These are phyloP conservation scores for Gymnoscopelus microlampas DNA, from an alignment of 2,797 vertebrate genomes.

Conservation along the genomic window DNA sequence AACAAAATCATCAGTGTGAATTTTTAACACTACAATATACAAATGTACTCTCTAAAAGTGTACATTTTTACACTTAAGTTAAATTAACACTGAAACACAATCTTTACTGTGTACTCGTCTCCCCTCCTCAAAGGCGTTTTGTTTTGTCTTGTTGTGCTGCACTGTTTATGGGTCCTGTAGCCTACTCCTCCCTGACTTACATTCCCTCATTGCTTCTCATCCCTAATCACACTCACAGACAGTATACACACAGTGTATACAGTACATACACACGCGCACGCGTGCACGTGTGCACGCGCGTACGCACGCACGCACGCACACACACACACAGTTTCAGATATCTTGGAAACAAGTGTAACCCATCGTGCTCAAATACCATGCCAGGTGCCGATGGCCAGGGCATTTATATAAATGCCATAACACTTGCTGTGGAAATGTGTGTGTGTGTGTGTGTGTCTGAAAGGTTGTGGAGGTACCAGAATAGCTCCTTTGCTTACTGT, in stretches of 20 bases:
- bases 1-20: no score
- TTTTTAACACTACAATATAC: no score
- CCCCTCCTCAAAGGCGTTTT: no score
- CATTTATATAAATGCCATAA: constrained; percentile 56
- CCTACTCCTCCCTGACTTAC: no score
- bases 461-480: constrained; percentile 1
- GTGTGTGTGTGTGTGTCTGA: not conserved
- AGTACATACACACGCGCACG: not conserved
- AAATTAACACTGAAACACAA: no score
- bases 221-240: constrained; percentile 11
- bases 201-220: constrained; percentile 17
- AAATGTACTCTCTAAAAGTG: no score
- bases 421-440: constrained; percentile 68
- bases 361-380: constrained; percentile 58
- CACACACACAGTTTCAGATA: constrained; percentile 33
- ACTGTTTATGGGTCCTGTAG: no score
- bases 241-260: no score
- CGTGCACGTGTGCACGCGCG: not conserved
- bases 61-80: no score
- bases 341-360: constrained; percentile 67
- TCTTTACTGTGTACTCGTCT: no score
- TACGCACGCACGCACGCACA: constrained; percentile 9
- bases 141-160: no score
- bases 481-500: constrained; percentile 22
- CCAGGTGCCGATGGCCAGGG: constrained; percentile 40